phyloP scores from a whole-genome alignment of 2,888 invertebrate species.

The Pyrochroa serraticornis region DNA sequence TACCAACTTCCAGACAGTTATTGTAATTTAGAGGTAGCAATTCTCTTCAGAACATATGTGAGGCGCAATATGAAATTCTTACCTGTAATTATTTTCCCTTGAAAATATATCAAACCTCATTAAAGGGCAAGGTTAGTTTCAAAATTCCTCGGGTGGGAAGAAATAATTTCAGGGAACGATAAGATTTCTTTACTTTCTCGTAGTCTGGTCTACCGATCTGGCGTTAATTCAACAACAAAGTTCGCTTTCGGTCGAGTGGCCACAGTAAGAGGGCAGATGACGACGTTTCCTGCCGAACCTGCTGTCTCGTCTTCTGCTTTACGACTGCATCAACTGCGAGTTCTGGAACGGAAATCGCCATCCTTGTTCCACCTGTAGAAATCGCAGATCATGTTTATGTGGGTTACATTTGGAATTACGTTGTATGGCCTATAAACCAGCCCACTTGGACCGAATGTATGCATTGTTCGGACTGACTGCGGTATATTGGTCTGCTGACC shows the following conservation, averaged over 20 bases:
- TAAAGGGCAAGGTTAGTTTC: conserved; percentile 4
- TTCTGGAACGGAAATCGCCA: not conserved
- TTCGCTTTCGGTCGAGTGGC: conserved; percentile 21
- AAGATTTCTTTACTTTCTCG: not conserved
- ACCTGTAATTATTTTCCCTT: conserved; percentile 37
- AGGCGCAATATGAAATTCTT: conserved; percentile 39
- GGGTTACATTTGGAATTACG: conserved; percentile 1
- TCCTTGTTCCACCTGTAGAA: conserved; percentile 18
- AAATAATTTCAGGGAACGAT: not conserved
- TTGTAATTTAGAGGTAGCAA: conserved; percentile 34
- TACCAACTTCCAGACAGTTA: conserved; percentile 30
- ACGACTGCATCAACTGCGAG: conserved; percentile 40
- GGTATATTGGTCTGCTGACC: conserved; percentile 16
- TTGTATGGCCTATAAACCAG: conserved; percentile 19
- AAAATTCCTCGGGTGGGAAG: no score
- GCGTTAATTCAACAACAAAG: conserved; percentile 20
- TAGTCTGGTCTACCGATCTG: not conserved
- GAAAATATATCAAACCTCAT: conserved; percentile 37
- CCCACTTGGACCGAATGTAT: conserved; percentile 21
- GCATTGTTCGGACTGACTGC: conserved; percentile 20
- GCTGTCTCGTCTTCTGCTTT: conserved; percentile 39
- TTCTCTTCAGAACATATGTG: conserved; percentile 25
- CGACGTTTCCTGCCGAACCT: conserved; percentile 39
- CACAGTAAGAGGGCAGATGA: conserved; percentile 35
- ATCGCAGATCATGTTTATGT: not conserved